phyloP scores from a whole-genome alignment of 30 jellyfish, hydroid and myxozoan genomes.

The Aurelia coerulea region DNA sequence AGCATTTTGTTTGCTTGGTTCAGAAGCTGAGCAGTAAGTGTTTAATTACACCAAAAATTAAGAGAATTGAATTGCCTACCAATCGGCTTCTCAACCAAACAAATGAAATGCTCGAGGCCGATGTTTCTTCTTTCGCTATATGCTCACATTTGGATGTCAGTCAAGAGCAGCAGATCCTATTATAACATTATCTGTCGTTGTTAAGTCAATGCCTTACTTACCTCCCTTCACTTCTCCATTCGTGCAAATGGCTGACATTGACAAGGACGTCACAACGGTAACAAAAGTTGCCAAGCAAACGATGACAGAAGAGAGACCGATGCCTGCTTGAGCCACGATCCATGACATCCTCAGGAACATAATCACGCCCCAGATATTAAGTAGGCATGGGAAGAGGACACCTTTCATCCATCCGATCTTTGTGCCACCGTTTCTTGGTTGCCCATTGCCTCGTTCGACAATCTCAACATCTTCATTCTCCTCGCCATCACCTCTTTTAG shows the following conservation, averaged over 20 bases:
- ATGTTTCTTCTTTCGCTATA: too few relatives aligned
- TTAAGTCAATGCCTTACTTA: neutral
- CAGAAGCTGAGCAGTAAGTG: too few relatives aligned
- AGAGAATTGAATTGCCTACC: too few relatives aligned
- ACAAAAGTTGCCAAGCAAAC: constrained; percentile 78
- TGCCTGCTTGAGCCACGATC: constrained; percentile 94
- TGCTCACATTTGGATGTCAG: too few relatives aligned
- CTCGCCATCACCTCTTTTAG: constrained; percentile 12
- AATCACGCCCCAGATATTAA: constrained; percentile 96
- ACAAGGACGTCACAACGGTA: constrained; percentile 78
- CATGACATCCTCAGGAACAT: constrained; percentile 85
- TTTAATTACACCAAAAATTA: too few relatives aligned
- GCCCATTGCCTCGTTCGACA: constrained; percentile 26
- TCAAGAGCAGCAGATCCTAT: too few relatives aligned
- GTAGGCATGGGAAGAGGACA: constrained; percentile 81
- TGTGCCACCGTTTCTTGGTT: constrained; percentile 45
- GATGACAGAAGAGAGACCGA: constrained; percentile 65
- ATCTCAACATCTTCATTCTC: neutral
- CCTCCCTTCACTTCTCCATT: constrained; percentile 98
- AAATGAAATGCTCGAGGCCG: too few relatives aligned
- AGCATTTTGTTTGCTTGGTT: too few relatives aligned
- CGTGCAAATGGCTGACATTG: constrained; percentile 97
- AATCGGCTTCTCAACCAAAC: too few relatives aligned
- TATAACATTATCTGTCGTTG: too few relatives aligned
- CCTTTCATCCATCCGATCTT: constrained; percentile 96